These are phyloP conservation scores for Caenorhabditis plicata DNA, from an alignment of 2,888 invertebrate species.

Conservation along the genomic window DNA sequence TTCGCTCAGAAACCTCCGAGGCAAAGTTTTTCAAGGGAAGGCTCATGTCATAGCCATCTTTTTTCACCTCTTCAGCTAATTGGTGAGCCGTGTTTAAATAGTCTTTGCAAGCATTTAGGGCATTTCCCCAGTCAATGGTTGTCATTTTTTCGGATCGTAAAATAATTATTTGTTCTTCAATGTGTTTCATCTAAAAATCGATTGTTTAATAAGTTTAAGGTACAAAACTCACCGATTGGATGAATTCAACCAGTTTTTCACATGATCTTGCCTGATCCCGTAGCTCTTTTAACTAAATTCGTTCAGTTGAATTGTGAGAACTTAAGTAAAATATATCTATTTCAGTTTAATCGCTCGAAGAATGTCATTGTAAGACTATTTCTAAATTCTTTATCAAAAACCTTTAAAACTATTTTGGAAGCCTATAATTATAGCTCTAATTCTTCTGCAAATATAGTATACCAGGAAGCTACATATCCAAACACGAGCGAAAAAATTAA, in stretches of 20 bases:
- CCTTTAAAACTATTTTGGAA: no score
- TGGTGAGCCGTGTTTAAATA: slow-evolving; percentile 5
- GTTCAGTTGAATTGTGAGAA: no score
- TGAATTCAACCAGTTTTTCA: slow-evolving; percentile 17
- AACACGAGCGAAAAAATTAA: no score
- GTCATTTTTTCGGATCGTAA: slow-evolving; percentile 15
- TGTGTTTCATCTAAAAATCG: slow-evolving; percentile 14
- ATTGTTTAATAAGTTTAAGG: background rate
- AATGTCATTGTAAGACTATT: no score
- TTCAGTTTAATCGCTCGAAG: no score
- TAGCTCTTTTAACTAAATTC: no score
- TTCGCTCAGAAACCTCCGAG: slow-evolving; percentile 16
- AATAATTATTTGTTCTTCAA: slow-evolving; percentile 23
- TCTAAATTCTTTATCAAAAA: no score
- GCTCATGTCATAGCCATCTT: slow-evolving; percentile 22
- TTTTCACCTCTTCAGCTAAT: slow-evolving; percentile 6
- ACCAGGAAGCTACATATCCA: no score
- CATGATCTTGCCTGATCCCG: slow-evolving; percentile 10
- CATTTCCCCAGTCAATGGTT: slow-evolving; percentile 21
- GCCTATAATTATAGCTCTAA: no score
- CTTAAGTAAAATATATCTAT: no score
- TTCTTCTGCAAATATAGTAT: no score
- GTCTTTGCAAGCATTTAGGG: slow-evolving; percentile 24
- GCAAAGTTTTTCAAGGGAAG: slow-evolving; percentile 23
- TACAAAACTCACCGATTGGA: slow-evolving; percentile 5